phyloP scores from a whole-genome alignment of 2,888 invertebrate species.

The Tetragonisca angustula region DNA sequence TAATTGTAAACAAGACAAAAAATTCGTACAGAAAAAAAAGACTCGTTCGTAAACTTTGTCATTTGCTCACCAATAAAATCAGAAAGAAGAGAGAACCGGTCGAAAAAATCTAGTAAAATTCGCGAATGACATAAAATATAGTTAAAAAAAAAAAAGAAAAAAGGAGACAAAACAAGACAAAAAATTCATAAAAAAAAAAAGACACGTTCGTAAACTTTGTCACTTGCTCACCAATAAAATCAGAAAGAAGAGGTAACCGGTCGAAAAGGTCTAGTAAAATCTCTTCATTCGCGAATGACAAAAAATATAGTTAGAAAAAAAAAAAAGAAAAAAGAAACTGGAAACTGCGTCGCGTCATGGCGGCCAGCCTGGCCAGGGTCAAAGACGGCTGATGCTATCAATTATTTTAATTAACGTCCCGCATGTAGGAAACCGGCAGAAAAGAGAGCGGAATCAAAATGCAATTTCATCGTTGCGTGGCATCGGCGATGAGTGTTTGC shows the following conservation, averaged over 20 bases:
- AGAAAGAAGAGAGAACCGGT: no score
- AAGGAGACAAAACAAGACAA: no score
- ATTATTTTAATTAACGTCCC: constrained; percentile 58
- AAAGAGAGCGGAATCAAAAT: constrained; percentile 43
- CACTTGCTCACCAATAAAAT: neutral
- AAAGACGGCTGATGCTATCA: constrained; percentile 49
- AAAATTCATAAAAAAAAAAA: no score
- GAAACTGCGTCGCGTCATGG: neutral
- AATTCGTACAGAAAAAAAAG: no score
- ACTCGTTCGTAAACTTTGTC: neutral
- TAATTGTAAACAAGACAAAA: no score
- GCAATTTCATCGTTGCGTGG: constrained; percentile 53
- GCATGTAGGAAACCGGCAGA: constrained; percentile 26
- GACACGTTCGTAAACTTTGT: no score
- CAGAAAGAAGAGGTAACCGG: no score
- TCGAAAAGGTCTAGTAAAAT: no score
- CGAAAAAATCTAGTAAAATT: no score
- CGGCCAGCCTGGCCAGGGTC: constrained; percentile 4
- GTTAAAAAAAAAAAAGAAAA: neutral
- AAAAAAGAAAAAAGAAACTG: neutral
- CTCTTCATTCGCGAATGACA: neutral
- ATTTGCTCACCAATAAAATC: neutral
- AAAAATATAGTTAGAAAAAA: neutral
- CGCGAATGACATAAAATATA: neutral
- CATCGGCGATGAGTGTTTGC: constrained; percentile 40